Evolutionary conservation across 2,888 invertebrate genomes (phyloP).

Genomic region (Tetragnatha montana): DNA sequence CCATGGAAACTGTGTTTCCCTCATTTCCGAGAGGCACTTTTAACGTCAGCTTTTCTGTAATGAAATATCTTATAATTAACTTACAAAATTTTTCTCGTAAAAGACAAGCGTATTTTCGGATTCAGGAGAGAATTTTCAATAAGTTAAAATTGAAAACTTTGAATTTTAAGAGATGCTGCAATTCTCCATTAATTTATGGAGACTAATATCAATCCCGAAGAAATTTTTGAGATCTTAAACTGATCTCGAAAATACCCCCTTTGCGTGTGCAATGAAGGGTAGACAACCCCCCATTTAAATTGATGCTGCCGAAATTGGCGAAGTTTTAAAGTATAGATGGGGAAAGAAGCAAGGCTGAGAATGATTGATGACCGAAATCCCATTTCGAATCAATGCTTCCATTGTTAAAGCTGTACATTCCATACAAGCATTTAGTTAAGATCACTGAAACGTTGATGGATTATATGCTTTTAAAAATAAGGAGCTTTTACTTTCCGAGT

Average conservation of each 20-base stretch:
- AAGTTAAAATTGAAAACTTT: no score
- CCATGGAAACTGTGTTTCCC: no score
- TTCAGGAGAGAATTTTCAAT: no score
- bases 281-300: background rate
- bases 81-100: no score
- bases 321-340: background rate
- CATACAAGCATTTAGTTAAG: background rate
- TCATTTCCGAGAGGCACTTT: no score
- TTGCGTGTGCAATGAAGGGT: background rate
- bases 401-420: background rate
- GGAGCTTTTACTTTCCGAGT: background rate
- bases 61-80: no score
- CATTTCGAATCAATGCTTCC: constrained; percentile 23
- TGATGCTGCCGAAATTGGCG: background rate
- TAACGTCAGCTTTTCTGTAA: no score
- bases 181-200: no score
- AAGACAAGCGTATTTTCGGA: no score
- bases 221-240: background rate
- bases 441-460: background rate
- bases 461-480: background rate
- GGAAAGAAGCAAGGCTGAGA: background rate
- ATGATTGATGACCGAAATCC: constrained; percentile 23
- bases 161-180: no score
- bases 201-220: background rate
- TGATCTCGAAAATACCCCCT: background rate